phyloP scores from a whole-genome alignment of 2,888 invertebrate genomes.

The Drosophila prostipennis region DNA sequence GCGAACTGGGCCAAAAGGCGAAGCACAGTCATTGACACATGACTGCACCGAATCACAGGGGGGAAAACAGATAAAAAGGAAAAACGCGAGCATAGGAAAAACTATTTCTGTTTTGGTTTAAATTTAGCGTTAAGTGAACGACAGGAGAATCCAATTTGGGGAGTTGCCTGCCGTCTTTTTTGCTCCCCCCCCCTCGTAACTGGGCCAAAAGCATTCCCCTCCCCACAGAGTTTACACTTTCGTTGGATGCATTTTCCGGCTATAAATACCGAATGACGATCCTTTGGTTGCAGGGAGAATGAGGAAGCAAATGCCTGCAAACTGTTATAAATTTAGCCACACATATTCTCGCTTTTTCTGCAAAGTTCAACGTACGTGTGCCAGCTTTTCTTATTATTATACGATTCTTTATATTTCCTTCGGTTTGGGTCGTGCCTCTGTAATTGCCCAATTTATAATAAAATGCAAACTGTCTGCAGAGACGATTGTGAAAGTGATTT shows the following conservation, averaged over 20 bases:
- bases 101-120: constrained; percentile 31
- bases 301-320: constrained; percentile 72
- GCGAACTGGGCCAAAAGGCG: constrained; percentile 75
- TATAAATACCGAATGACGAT: constrained; percentile 42
- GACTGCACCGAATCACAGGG: constrained; percentile 26
- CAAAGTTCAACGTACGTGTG: constrained; percentile 75
- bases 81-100: constrained; percentile 12
- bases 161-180: constrained; percentile 11
- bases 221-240: constrained; percentile 23
- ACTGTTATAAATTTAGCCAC: constrained; percentile 67
- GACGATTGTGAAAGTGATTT: constrained; percentile 69
- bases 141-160: constrained; percentile 28
- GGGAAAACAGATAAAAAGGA: too few species aligned
- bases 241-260: constrained; percentile 34
- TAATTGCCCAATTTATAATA: constrained; percentile 70
- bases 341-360: constrained; percentile 25
- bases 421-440: constrained; percentile 45
- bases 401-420: constrained; percentile 11
- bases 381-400: constrained; percentile 15
- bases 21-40: constrained; percentile 74
- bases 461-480: constrained; percentile 23
- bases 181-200: constrained; percentile 28
- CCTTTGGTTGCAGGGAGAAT: constrained; percentile 37
- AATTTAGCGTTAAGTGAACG: constrained; percentile 28
- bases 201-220: constrained; percentile 37